Percentiles rank a stretch among this genome's conserved stretches.
phyloP scores from a whole-genome alignment of 2,797 vertebrate genomes.

The Trichosurus vulpecula region DNA sequence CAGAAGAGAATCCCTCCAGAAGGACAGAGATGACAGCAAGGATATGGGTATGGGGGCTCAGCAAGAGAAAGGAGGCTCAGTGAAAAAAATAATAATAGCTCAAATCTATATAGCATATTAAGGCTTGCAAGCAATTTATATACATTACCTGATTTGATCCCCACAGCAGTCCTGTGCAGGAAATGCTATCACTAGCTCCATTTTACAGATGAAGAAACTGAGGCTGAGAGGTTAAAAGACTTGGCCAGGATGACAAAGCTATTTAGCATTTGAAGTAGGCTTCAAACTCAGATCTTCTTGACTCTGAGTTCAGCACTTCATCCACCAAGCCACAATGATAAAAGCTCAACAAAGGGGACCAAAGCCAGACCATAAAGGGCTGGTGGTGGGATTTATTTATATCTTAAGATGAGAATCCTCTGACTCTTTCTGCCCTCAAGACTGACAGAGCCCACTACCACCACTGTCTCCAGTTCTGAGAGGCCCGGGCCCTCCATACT shows the following conservation, averaged over 20 bases:
- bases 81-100: not conserved
- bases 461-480: not conserved
- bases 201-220: not conserved
- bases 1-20: not conserved
- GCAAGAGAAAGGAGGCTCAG: not conserved
- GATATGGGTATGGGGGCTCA: not conserved
- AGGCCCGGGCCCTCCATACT: not conserved
- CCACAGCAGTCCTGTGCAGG: not conserved
- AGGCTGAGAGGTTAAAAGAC: not conserved
- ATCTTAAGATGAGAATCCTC: not conserved
- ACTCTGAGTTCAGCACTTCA: not conserved
- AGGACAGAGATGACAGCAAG: not conserved
- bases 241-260: not conserved
- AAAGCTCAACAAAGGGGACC: not conserved
- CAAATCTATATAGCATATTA: not conserved
- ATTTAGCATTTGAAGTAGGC: no score
- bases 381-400: not conserved
- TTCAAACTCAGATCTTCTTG: not conserved
- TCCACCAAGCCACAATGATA: not conserved
- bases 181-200: not conserved
- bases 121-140: not conserved
- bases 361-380: not conserved
- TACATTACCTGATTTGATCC: not conserved
- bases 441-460: not conserved
- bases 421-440: not conserved